Base-by-base conservation (phyloP, 2,113 vertebrate genomes). In the Microcebus murinus region DNA sequence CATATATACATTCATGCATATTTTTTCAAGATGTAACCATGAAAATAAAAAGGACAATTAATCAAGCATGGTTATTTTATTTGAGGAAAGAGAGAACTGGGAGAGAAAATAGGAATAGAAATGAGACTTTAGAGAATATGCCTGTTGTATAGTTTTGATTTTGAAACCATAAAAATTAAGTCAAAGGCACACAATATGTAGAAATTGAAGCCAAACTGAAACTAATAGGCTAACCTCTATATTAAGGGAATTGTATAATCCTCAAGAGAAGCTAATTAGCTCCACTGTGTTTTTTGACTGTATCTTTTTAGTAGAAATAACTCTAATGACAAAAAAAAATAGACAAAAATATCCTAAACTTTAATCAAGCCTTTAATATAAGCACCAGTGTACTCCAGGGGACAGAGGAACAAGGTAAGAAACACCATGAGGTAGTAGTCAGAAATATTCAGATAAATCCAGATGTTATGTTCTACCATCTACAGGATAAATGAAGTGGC, bases 191-290 rank as follows among this genome's bases (percentile, higher is more conserved):
- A 74, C 17, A 74, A 36, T 55, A 76, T 4, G 6, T 48, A 20
- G 3, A 95, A 50, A 70, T 8, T 50, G 12, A 90, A 84, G 67
- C 36, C 0, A 21, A 50, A 42, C 17, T 17, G 23, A 76, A 76
- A 17, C 3, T 57, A 20, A 70, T 23, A 50, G 4, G 4, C 13
- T n/a, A 42, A 39, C 42, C 1, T 3, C 0, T 42, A 4, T 31
- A 9, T 59, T 23, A 76, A 50, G 14, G 8, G 25, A 90, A 4
- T 34, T 3, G 1, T 23, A 71, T 48, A 79, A 50, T n/a, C 4
- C 29, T 23, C 11, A 67, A 65, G 12, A 68, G 36, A 71, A 65
- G 20, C 4, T 45, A 34, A 70, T 27, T 42, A 39, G 34, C 31
- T 36, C 34, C 25, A 34, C 34, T 63, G 10, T 59, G 48, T 67